Conservation (phyloP, 2,113 vertebrate genomes). For the Notarius quadriscutis region DNA sequence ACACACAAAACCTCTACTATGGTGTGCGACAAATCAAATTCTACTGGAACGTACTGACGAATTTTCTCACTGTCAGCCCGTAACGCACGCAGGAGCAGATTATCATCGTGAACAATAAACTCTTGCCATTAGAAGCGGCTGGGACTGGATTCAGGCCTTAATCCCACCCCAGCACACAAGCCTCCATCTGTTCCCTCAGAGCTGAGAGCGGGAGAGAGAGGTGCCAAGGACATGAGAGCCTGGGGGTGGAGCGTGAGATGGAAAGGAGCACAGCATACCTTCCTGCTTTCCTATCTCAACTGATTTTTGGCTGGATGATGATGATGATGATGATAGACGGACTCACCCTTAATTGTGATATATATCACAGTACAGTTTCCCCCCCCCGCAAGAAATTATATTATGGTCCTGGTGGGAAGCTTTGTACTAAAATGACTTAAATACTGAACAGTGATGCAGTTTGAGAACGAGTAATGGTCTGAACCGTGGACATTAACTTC, state of each 20-base stretch:
- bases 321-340: too few relatives aligned
- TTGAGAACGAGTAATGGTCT: background rate
- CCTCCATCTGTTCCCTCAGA: constrained; percentile 81
- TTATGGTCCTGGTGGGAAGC: background rate
- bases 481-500: background rate
- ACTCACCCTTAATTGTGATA: constrained; percentile 12
- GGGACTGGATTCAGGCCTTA: constrained; percentile 75
- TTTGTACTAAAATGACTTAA: background rate
- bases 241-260: constrained; percentile 62
- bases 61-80: constrained; percentile 27
- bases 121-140: constrained; percentile 73
- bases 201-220: constrained; percentile 70
- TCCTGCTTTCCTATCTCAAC: constrained; percentile 21
- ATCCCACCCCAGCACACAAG: constrained; percentile 79
- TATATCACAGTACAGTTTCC: background rate
- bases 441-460: background rate
- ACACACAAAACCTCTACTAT: background rate
- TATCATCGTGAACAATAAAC: constrained; percentile 73
- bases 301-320: background rate
- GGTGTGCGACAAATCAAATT: constrained; percentile 10
- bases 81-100: constrained; percentile 65
- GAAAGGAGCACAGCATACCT: constrained; percentile 34
- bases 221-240: constrained; percentile 78
- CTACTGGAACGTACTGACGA: constrained; percentile 13
- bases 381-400: background rate